Conservation (phyloP, 2,113 vertebrate genomes). For the Tragelaphus strepsiceros region DNA sequence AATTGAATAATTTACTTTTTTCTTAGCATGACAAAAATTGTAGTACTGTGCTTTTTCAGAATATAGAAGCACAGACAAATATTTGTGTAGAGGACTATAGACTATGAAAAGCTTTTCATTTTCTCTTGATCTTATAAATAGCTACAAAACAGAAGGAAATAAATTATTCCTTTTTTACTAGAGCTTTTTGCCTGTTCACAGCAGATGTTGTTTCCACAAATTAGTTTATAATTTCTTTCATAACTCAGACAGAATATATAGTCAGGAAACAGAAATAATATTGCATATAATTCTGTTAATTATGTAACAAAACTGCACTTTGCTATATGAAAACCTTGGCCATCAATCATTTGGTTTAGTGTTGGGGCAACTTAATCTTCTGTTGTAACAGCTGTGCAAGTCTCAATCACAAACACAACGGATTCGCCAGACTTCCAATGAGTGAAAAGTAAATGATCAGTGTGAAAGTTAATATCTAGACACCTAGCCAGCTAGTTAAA, state of each 20-base stretch:
- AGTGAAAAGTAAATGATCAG: constrained; percentile 53
- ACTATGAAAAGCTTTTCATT: constrained; percentile 30
- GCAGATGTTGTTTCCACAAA: constrained; percentile 82
- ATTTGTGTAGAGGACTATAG: constrained; percentile 50
- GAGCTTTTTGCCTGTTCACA: constrained; percentile 59
- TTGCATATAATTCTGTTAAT: constrained; percentile 79
- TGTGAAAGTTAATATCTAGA: constrained; percentile 42
- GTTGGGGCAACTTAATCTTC: constrained; percentile 78
- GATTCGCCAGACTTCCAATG: constrained; percentile 14
- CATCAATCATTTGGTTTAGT: constrained; percentile 76
- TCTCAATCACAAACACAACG: constrained; percentile 17
- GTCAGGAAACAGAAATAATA: constrained; percentile 77
- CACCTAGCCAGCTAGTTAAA: constrained; percentile 29
- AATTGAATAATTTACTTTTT: not conserved
- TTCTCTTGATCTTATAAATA: constrained; percentile 72
- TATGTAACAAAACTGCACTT: constrained; percentile 79
- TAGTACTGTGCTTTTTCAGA: constrained; percentile 12
- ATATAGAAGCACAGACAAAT: constrained; percentile 30
- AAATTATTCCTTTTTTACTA: constrained; percentile 66
- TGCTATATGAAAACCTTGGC: constrained; percentile 72
- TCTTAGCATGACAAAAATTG: not conserved
- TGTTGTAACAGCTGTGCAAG: constrained; percentile 68
- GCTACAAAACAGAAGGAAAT: constrained; percentile 67
- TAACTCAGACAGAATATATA: constrained; percentile 81
- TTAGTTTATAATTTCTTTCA: constrained; percentile 83